phyloP scores from a whole-genome alignment of 2,888 invertebrate species.

The Volucella inanis region DNA sequence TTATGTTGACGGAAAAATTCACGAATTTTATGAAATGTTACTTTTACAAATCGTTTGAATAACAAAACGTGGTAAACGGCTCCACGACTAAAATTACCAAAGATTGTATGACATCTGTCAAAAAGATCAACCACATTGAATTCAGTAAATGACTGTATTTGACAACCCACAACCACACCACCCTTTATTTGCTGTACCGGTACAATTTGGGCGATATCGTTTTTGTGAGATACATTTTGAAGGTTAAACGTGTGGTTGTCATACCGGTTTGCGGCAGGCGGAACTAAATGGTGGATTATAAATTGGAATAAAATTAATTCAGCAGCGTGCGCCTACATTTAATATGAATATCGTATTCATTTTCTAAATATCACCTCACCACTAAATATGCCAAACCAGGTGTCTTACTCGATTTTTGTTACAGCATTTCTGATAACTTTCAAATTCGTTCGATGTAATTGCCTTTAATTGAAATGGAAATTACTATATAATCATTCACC shows the following conservation, averaged over 20 bases:
- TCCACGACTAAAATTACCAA: no score
- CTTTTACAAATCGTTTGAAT: no score
- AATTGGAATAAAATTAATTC: background rate
- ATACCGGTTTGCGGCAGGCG: slow-evolving; percentile 41
- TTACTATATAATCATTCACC: no score
- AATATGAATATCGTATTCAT: background rate
- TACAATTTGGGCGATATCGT: no score
- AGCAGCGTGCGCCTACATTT: slow-evolving; percentile 15
- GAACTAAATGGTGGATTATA: slow-evolving; percentile 12
- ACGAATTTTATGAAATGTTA: no score
- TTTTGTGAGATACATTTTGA: slow-evolving; percentile 14
- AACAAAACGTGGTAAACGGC: no score
- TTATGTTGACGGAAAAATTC: no score
- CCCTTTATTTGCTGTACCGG: no score
- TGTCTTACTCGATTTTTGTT: background rate
- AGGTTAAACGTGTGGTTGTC: background rate
- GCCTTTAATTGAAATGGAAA: slow-evolving; percentile 4
- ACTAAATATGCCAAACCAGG: background rate
- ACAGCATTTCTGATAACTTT: background rate
- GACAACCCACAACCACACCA: no score
- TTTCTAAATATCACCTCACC: slow-evolving; percentile 14
- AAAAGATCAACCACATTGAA: no score
- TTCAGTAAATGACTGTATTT: no score
- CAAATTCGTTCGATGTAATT: background rate
- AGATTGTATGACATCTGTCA: no score